Conservation (phyloP, 2,113 vertebrate species). For the Lethenteron camtschaticum region DNA sequence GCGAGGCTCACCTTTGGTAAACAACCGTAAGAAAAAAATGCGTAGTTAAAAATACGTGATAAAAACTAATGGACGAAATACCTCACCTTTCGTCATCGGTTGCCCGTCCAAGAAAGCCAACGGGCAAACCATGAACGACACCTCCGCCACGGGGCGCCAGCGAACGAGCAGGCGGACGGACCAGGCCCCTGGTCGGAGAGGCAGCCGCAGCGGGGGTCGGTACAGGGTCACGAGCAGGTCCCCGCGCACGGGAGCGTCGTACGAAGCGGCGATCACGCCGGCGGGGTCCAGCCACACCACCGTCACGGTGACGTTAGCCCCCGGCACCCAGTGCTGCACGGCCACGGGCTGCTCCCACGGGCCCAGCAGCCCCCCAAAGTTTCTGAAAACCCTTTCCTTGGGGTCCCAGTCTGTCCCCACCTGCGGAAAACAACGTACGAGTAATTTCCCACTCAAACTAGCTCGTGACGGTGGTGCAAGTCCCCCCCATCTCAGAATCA, state of each 20-base stretch:
- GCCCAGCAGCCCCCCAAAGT: constrained; percentile 67
- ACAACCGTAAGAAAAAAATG: too few species aligned
- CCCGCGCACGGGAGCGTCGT: constrained; percentile 77
- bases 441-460: too few species aligned
- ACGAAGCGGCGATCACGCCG: constrained; percentile 81
- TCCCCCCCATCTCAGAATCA: too few species aligned
- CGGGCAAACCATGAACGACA: constrained; percentile 61
- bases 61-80: too few species aligned
- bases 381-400: constrained; percentile 82
- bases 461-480: too few species aligned
- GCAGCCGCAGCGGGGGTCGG: constrained; percentile 70
- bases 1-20: too few species aligned
- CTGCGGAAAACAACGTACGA: constrained; percentile 19
- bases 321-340: constrained; percentile 91
- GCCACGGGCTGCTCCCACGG: constrained; percentile 70
- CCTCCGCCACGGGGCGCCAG: constrained; percentile 82
- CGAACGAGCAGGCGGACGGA: constrained; percentile 71
- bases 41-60: too few species aligned
- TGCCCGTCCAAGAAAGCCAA: constrained; percentile 59
- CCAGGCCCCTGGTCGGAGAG: constrained; percentile 76
- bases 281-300: constrained; percentile 87
- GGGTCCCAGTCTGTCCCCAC: constrained; percentile 91
- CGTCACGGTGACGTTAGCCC: constrained; percentile 71
- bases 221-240: constrained; percentile 83
- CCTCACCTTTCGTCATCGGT: constrained; percentile 52